phyloP scores from a whole-genome alignment of 2,113 vertebrate genomes.

The Ellobius talpinus region DNA sequence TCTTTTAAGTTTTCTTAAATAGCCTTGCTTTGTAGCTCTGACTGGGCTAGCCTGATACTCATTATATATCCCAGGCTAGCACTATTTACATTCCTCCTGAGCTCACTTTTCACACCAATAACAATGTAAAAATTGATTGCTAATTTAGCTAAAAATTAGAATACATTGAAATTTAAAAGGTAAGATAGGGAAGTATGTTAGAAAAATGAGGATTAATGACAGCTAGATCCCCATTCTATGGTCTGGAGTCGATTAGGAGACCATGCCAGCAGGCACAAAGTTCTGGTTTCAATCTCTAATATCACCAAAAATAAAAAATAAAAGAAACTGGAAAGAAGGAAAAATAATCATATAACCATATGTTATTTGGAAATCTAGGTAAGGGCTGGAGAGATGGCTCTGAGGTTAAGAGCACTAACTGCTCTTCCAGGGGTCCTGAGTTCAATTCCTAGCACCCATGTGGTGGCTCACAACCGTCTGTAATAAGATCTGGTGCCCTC shows the following conservation, averaged over 20 bases:
- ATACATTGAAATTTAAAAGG: not conserved
- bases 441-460: too few species aligned
- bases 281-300: not conserved
- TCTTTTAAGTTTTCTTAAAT: not conserved
- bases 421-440: too few species aligned
- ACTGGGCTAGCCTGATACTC: not conserved
- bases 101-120: constrained; percentile 11
- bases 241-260: not conserved
- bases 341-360: not conserved
- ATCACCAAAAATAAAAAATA: not conserved
- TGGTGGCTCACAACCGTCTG: too few species aligned
- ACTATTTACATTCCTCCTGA: not conserved
- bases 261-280: not conserved
- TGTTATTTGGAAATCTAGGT: not conserved
- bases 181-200: not conserved
- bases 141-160: not conserved
- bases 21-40: not conserved
- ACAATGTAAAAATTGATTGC: not conserved
- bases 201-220: not conserved
- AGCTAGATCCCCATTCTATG: not conserved
- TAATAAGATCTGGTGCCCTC: too few species aligned
- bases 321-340: not conserved
- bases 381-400: too few species aligned
- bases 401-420: too few species aligned
- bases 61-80: too few species aligned